Evolutionary conservation across 1,140 invertebrate species (phyloP).

Genomic region (Harpegnathos saltator): DNA sequence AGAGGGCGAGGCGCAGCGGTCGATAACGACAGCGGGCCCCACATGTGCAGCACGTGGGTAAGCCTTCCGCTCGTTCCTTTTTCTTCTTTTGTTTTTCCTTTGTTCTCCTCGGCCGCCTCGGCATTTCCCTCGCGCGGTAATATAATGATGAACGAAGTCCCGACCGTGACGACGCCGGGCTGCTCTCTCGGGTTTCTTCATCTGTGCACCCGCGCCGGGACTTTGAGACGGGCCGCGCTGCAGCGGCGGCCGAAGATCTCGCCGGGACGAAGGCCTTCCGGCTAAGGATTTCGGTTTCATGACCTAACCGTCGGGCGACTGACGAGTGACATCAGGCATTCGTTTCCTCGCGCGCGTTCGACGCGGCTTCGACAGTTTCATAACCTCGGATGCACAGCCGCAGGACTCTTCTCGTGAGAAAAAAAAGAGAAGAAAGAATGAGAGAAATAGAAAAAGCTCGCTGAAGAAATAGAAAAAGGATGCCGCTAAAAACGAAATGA

Average conservation of each 20-base stretch:
- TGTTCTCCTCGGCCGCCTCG: constrained; percentile 48
- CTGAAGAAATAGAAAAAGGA: too few relatives aligned
- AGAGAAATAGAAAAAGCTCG: too few relatives aligned
- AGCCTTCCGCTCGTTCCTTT: too few relatives aligned
- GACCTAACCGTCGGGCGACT: not conserved
- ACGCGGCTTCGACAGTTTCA: too few relatives aligned
- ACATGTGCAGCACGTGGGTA: not conserved
- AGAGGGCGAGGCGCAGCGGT: too few relatives aligned
- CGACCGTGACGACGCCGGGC: constrained; percentile 65
- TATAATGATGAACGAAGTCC: constrained; percentile 68
- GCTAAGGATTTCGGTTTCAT: not conserved
- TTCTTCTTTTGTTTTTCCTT: constrained; percentile 17
- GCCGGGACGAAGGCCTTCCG: not conserved
- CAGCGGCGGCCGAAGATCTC: not conserved
- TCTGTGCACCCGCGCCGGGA: constrained; percentile 16
- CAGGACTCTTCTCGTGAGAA: too few relatives aligned
- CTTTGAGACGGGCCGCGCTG: not conserved
- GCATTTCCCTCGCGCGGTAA: constrained; percentile 75
- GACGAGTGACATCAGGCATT: too few relatives aligned
- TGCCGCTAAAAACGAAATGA: too few relatives aligned
- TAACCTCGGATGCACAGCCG: too few relatives aligned
- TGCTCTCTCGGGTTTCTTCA: constrained; percentile 42
- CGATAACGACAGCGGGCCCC: not conserved
- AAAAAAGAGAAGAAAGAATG: too few relatives aligned
- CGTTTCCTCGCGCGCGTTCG: too few relatives aligned